Base-by-base conservation (phyloP, 64 coral and sea anemone species). In the Pachyseris speciosa region DNA sequence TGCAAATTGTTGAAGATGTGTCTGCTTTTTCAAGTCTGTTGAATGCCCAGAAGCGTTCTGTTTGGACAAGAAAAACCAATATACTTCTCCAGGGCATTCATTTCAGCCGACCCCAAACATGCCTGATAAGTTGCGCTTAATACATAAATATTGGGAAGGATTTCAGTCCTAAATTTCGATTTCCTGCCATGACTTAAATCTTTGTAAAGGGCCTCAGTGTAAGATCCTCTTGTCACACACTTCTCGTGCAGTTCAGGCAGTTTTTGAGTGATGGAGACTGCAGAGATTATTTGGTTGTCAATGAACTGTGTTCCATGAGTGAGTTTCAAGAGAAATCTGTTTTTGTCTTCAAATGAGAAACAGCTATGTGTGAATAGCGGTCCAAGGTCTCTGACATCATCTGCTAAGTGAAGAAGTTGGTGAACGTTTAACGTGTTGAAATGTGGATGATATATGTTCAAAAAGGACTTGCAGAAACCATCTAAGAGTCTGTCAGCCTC, bases 201-300 rank as follows among this genome's bases (percentile, higher is more conserved):
- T 20, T 38, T 7, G 32, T 42, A 83, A 55, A 83, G 26, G 7
- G 9, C 11, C 26, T 84, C 52, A 38, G 37, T 66, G 2, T 84
- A 50, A 37, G 37, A 47, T 37, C 57, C 80, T 40, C 6, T 25
- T 9, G 80, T 26, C 15, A 84, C 9, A 48, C 80, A 64, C 34
- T 39, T 47, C 36, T 66, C 80, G 4, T 36, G 17, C 26, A 84
- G 31, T 36, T 84, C 80, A 0, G 80, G 80, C 25, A 84, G 36
- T 55, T 91, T 91, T 55, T 91, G 89, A 4, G 76, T 83, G 13
- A 81, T 40, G 36, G 49, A 70, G 32, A 91, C 67, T 9, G 89
- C 87, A 76, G 86, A 43, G 25, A 89, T 25, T 17, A 89, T 89
- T n/a, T 78, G 86, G 48, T 2, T 89, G 64, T 89, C 86, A 64